Evolutionary conservation across 1,140 invertebrate species (phyloP).

Genomic region (Magallana gigas): DNA sequence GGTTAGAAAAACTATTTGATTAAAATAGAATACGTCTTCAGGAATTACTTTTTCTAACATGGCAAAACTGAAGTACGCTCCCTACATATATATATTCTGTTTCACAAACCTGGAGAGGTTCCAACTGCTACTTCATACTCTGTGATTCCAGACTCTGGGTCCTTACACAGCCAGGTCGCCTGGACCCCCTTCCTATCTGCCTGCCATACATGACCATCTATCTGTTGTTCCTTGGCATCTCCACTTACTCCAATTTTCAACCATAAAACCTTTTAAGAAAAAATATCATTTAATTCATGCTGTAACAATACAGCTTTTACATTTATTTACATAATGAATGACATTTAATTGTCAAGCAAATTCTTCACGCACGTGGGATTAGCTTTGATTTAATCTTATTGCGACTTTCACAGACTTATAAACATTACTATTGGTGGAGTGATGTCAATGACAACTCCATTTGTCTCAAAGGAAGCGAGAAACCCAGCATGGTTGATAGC

Average conservation of each 20-base stretch:
- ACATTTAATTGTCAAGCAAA: too few species aligned
- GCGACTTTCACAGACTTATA: too few species aligned
- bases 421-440: conserved; percentile 42
- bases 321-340: background rate
- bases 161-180: conserved; percentile 61
- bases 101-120: conserved; percentile 59
- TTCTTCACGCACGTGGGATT: too few species aligned
- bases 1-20: too few species aligned
- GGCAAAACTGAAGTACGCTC: too few species aligned
- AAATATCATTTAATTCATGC: too few species aligned
- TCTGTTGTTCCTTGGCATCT: conserved; percentile 57
- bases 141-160: conserved; percentile 64
- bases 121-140: conserved; percentile 63
- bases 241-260: conserved; percentile 60
- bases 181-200: conserved; percentile 61
- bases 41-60: too few species aligned
- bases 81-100: too few species aligned
- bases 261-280: conserved; percentile 48
- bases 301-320: background rate
- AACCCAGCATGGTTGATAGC: conserved; percentile 62
- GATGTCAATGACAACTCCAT: conserved; percentile 64
- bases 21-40: too few species aligned
- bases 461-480: conserved; percentile 61
- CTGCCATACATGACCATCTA: conserved; percentile 65
- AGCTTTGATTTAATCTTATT: too few species aligned